Conservation (phyloP, 2,113 vertebrate genomes). For the Lophura nycthemera region DNA sequence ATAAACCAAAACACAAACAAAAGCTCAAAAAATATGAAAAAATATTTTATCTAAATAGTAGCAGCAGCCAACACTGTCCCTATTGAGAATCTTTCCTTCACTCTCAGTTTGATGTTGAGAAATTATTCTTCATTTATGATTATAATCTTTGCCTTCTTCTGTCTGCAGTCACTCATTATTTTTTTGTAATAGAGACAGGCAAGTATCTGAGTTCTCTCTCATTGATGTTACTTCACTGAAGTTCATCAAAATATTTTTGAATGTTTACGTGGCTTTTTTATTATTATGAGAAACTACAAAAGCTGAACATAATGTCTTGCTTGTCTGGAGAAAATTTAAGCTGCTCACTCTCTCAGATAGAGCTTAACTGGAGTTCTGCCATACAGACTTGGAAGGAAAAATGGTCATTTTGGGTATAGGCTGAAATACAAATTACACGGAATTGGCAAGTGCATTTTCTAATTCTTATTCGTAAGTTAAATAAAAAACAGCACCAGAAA, state of each 20-base stretch:
- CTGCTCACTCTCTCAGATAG: fast-evolving
- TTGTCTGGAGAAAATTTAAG: neutral
- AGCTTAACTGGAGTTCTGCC: neutral
- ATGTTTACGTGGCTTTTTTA: neutral
- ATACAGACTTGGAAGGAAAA: neutral
- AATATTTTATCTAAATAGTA: neutral
- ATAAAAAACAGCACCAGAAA: neutral
- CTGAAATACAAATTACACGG: neutral
- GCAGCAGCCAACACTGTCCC: neutral
- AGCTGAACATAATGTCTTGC: fast-evolving
- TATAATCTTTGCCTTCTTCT: neutral
- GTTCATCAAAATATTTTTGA: neutral
- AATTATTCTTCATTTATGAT: neutral
- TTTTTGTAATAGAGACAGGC: neutral
- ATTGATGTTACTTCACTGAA: neutral
- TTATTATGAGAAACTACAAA: neutral
- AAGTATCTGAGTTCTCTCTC: neutral
- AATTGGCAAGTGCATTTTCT: neutral
- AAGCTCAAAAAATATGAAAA: neutral
- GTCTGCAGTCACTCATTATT: neutral
- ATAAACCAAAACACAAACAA: neutral
- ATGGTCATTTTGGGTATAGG: neutral
- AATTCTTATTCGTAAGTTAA: neutral
- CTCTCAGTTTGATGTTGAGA: neutral
- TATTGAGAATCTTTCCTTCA: neutral